phyloP scores from a whole-genome alignment of 2,113 vertebrate species.

The Syngnathus typhle region DNA sequence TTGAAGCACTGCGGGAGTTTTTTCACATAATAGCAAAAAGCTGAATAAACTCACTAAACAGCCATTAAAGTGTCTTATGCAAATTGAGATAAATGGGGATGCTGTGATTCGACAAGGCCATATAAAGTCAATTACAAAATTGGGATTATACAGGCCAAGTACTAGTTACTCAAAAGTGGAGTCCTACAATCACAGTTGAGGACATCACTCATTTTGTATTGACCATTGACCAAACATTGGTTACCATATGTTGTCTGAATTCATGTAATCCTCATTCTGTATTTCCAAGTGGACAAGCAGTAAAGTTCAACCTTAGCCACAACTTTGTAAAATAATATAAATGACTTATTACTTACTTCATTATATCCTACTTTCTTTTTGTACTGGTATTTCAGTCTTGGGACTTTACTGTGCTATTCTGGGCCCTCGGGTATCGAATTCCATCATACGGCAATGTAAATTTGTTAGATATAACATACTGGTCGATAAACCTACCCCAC shows the following conservation, averaged over 20 bases:
- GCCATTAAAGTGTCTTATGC: slow-evolving; percentile 9
- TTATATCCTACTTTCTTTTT: neutral
- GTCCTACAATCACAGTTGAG: neutral
- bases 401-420: neutral
- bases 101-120: neutral
- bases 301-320: neutral
- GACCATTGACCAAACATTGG: neutral
- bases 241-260: neutral
- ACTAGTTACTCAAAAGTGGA: neutral
- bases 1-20: neutral
- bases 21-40: neutral
- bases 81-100: slow-evolving; percentile 2
- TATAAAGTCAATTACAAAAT: slow-evolving; percentile 7
- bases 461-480: too few species aligned
- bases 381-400: neutral
- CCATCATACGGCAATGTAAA: too few species aligned
- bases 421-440: neutral
- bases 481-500: neutral
- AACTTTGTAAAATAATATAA: neutral
- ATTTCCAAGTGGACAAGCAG: neutral
- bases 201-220: neutral
- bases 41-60: neutral
- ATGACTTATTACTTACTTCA: too few species aligned
- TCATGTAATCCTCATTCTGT: neutral
- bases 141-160: neutral